Evolutionary conservation across 2,888 invertebrate species (phyloP), one percentile per base, ranked within the genome.

Genomic region (Tetheella fluctuosa): DNA sequence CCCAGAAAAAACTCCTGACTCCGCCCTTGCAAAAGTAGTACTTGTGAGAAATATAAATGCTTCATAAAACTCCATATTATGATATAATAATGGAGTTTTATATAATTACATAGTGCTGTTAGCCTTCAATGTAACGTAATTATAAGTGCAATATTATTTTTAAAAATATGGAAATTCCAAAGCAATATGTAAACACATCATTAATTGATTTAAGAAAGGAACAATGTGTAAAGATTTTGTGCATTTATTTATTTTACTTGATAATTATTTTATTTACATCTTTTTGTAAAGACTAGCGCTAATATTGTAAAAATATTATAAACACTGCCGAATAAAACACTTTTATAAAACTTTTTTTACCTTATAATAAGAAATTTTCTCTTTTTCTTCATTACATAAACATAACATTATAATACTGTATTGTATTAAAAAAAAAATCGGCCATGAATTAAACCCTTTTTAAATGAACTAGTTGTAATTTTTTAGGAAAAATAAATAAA

Each of bases 131-230:
- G 59, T 68, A 60, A 70, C 53, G 57, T 74, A 70, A 70, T 73
- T 74, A 76, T 85, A 80, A 80, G 89, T 90, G 90, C 90, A 90
- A 90, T 90, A 90, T 86, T 89, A 88, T 84, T 85, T 90, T 88
- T 71, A 68, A 48, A 52, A n/a, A n/a, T n/a, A 79, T 69, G 69
- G 68, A 78, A 83, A 85, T 76, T 77, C 66, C 76, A 70, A 90
- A 91, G 90, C 91, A 91, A 91, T 91, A 90, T 75, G 72, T 64
- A 69, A 72, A 89, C 89, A 90, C 89, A 90, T 90, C 89, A 88
- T 75, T 85, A 84, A 80, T 64, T 74, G 69, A 64, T 59, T 28
- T 42, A 23, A 62, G 54, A 64, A 65, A 56, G 58, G 70, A 70
- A 74, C 68, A 60, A 68, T 62, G 64, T 62, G 61, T 60, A 23